phyloP scores from a whole-genome alignment of 2,888 invertebrate genomes.

The Drosophila quinaria region DNA sequence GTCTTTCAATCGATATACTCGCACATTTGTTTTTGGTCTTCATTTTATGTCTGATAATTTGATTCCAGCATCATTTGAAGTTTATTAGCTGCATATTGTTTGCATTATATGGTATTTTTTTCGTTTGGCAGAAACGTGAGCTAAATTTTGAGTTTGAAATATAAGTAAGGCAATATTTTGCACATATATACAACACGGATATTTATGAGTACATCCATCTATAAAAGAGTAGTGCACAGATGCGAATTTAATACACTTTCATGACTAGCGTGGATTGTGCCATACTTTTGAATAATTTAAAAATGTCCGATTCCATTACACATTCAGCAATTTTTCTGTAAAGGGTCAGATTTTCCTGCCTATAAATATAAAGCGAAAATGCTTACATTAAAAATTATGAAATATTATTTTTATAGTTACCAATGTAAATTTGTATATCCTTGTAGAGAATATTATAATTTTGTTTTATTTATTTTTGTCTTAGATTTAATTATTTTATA shows the following conservation, averaged over 20 bases:
- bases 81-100: constrained; percentile 39
- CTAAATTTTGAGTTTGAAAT: constrained; percentile 23
- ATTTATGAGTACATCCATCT: background rate
- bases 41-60: constrained; percentile 46
- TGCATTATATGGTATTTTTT: background rate
- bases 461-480: too few species aligned
- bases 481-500: background rate
- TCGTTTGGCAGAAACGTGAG: constrained; percentile 25
- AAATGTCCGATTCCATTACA: background rate
- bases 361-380: too few species aligned
- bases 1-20: constrained; percentile 19
- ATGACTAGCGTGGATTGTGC: too few species aligned
- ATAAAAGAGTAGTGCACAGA: background rate
- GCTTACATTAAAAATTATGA: too few species aligned
- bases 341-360: too few species aligned
- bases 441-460: too few species aligned
- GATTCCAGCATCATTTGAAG: constrained; percentile 37
- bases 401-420: too few species aligned
- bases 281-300: background rate
- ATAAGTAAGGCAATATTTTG: constrained; percentile 1
- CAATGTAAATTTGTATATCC: too few species aligned
- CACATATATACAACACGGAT: background rate
- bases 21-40: constrained; percentile 21
- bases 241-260: background rate
- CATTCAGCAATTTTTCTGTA: too few species aligned